A percentile compares a stretch with the other conserved stretches of the same genome.
phyloP scores from a whole-genome alignment of 2,888 invertebrate genomes.

The Parnassius glacialis region DNA sequence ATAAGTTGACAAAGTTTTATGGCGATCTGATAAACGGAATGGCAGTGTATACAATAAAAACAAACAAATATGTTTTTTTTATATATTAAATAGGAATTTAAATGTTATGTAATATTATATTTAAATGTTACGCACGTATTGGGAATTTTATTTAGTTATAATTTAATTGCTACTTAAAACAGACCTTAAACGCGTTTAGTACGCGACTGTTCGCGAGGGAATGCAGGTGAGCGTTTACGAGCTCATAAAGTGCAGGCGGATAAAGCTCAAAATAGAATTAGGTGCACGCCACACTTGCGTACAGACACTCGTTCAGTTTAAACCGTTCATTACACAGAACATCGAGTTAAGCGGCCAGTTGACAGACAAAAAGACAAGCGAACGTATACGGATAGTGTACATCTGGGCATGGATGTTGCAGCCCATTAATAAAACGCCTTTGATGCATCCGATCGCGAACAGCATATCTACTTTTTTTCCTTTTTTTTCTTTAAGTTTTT shows the following conservation, averaged over 20 bases:
- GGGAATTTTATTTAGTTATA: no score
- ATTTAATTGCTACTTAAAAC: no score
- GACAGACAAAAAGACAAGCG: slow-evolving; percentile 13
- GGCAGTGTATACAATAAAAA: no score
- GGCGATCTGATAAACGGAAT: no score
- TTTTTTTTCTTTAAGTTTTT: no score
- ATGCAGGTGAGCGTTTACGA: slow-evolving; percentile 56
- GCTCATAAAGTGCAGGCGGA: slow-evolving; percentile 42
- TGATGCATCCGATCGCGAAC: not conserved
- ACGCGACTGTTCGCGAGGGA: slow-evolving; percentile 37
- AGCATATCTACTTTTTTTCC: no score
- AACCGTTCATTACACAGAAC: slow-evolving; percentile 6
- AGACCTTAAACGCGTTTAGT: slow-evolving; percentile 12
- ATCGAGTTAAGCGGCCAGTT: not conserved
- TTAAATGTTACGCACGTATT: no score
- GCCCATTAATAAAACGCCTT: slow-evolving; percentile 1
- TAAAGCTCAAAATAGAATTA: slow-evolving; percentile 42
- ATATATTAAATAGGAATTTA: no score
- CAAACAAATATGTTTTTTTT: no score
- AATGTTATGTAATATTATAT: no score
- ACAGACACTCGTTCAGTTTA: slow-evolving; percentile 19
- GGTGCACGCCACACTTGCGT: slow-evolving; percentile 18
- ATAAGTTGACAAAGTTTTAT: no score
- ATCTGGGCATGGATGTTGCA: slow-evolving; percentile 13
- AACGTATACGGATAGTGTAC: slow-evolving; percentile 4